phyloP scores from a whole-genome alignment of 2,113 vertebrate genomes.

The Callaeas wilsoni region DNA sequence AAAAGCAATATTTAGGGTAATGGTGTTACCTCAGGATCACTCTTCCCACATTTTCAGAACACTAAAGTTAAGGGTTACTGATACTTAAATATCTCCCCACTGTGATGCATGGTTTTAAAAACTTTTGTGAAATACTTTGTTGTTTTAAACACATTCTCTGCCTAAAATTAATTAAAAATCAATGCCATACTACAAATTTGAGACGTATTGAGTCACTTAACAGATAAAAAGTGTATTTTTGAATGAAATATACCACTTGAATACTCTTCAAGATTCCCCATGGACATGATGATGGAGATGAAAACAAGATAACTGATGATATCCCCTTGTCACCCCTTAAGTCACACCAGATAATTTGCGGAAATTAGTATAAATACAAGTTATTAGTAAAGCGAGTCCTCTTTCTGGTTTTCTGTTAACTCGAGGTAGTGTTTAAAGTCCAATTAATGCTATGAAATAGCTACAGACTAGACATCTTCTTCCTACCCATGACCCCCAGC shows the following conservation, averaged over 20 bases:
- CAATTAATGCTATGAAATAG: neutral
- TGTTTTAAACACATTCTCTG: neutral
- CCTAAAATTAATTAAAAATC: neutral
- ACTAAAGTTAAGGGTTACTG: neutral
- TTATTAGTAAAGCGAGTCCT: neutral
- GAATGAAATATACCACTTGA: neutral
- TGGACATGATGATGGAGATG: neutral
- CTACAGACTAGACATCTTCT: neutral
- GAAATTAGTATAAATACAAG: neutral
- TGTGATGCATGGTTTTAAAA: neutral
- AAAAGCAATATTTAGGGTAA: neutral
- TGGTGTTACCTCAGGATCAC: neutral
- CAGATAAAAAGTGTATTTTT: neutral
- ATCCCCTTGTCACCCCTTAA: neutral
- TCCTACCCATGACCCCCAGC: accelerated
- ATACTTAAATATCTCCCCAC: neutral
- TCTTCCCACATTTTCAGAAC: neutral
- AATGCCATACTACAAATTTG: neutral
- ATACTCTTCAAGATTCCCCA: neutral
- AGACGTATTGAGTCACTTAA: neutral
- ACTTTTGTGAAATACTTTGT: neutral
- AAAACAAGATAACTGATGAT: neutral
- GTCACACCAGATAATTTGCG: neutral
- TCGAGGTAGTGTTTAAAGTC: neutral
- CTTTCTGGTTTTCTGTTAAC: neutral